Base-by-base conservation (phyloP, 2,888 invertebrate genomes). In the Drosophila mulleri region DNA sequence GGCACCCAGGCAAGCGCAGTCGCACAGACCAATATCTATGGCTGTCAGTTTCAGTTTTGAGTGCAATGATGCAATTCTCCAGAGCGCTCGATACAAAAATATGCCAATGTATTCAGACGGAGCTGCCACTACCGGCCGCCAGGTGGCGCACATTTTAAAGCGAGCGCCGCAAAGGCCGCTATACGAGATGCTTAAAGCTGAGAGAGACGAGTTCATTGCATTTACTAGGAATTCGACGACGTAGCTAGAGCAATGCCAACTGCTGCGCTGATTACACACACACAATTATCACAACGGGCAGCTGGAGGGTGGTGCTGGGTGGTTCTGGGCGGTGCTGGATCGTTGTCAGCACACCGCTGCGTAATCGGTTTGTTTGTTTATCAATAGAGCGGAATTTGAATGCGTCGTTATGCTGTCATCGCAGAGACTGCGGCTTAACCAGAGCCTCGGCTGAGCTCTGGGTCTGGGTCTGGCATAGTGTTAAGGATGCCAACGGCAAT, bases 291-390 rank as follows among this genome's bases (percentile, higher is more conserved):
- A 50, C 84, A 72, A 77, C 71, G 67, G 83, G 83, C 54, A 14
- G 4, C 44, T 48, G 18, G 35, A 20, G 53, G 41, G 16, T 41
- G 54, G 64, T 12, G 41, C 35, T 9, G 53, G 54, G 54, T 16
- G 52, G 53, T 16, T 35, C 18, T 7, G 53, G 26, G 12, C 23
- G 47, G 53, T 8, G 47, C 41, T 18, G 45, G 35, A 20, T 56
- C 37, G 32, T 41, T 39, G 58, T 62, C 65, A 73, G 74, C 70
- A 65, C 61, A 86, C 88, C 79, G 89, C 84, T 87, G 84, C 75
- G 89, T 85, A 85, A 85, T 88, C 84, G 88, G 82, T 79, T 88
- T 85, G 84, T 84, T 84, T 84, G 84, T 88, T 80, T 82, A 72
- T 82, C 80, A 76, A 78, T 68, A 61, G 67, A 67, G 60, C 65